Percentiles rank a stretch among this genome's conserved stretches.
Evolutionary conservation across 2,113 vertebrate genomes (phyloP).

Genomic region (Grammomys surdaster): DNA sequence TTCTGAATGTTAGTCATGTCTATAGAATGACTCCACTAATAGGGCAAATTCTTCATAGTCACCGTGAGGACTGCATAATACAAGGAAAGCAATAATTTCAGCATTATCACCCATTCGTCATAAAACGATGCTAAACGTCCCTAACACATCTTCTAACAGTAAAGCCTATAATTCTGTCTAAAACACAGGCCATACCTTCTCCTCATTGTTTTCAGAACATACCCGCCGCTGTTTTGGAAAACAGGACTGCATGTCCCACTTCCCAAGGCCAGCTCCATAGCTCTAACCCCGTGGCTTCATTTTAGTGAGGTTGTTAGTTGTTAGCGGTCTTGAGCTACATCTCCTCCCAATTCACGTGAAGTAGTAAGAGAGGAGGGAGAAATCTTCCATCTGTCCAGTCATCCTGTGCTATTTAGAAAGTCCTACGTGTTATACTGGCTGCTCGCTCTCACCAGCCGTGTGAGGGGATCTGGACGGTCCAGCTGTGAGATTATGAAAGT

Average conservation of each 20-base stretch:
- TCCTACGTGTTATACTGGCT: not conserved
- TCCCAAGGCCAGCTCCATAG: not conserved
- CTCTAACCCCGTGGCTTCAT: not conserved
- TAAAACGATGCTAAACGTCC: not conserved
- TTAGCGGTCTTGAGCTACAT: too few species aligned
- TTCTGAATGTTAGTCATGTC: conserved; percentile 19
- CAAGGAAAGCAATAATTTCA: not conserved
- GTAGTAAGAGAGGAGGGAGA: not conserved
- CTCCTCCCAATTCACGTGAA: not conserved
- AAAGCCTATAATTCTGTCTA: not conserved
- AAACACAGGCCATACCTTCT: not conserved
- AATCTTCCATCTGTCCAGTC: too few species aligned
- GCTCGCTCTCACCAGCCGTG: not conserved
- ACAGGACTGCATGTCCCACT: not conserved
- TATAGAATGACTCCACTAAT: not conserved
- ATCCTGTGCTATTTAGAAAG: not conserved
- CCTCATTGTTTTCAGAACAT: not conserved
- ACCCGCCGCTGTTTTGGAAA: not conserved
- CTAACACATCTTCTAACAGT: not conserved
- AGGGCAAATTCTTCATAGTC: not conserved
- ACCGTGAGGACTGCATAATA: not conserved
- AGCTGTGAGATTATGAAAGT: not conserved
- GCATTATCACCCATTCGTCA: not conserved
- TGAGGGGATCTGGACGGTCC: not conserved
- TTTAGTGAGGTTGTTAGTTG: not conserved